Conservation (phyloP, 1,140 invertebrate species). For the Stegodyphus dumicola region DNA sequence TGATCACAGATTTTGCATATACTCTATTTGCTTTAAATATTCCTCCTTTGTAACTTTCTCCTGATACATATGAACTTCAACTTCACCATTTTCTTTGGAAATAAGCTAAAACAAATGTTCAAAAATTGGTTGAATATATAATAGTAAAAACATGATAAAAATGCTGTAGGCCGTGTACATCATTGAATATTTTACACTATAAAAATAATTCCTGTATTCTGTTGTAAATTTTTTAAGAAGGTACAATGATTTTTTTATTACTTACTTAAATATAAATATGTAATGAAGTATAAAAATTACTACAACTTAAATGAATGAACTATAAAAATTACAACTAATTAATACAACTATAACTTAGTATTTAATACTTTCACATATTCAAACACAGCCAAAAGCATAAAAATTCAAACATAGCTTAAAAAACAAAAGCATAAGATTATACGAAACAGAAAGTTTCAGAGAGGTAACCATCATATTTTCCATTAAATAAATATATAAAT, state of each 20-base stretch:
- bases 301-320: no score
- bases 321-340: no score
- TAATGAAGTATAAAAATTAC: not conserved
- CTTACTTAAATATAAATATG: not conserved
- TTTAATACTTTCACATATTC: no score
- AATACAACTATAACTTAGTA: no score
- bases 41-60: not conserved
- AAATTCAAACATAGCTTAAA: no score
- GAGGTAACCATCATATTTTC: no score
- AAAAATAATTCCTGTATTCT: not conserved
- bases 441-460: no score
- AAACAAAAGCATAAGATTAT: no score
- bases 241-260: not conserved
- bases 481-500: no score
- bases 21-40: conserved; percentile 28
- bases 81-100: conserved; percentile 34
- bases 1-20: conserved; percentile 30
- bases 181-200: not conserved
- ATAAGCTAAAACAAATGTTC: conserved; percentile 24
- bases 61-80: conserved; percentile 29
- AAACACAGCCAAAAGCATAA: no score
- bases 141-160: not conserved
- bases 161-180: not conserved
- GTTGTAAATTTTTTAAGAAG: not conserved
- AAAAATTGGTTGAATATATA: not conserved